Evolutionary conservation across 1,140 invertebrate species (phyloP), one percentile per base, ranked within the genome.

Genomic region (Physella acuta): DNA sequence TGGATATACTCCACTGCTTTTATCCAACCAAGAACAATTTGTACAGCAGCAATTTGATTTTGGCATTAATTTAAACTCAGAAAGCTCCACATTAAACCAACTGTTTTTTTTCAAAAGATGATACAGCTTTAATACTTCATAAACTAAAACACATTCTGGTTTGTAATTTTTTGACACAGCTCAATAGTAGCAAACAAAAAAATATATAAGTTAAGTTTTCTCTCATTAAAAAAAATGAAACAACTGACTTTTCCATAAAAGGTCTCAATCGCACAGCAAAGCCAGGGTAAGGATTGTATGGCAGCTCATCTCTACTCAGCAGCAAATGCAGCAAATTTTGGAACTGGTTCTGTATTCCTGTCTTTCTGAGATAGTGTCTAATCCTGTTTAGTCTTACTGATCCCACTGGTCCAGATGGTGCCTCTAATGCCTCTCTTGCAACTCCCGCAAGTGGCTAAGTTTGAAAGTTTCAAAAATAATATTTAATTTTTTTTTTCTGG

Each of bases 211-310:
- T n/a, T n/a, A 14, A 60, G 33, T 14, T 11, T 31, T 16, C 24
- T 14, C 16, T 33, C 28, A 60, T 14, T 60, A 11, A 5, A 31
- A 14, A 31, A 60, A 36, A 14, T 16, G 16, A 14, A 33, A 24
- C n/a, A 4, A 69, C 75, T 71, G 34, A 81, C 79, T 69, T 76
- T 58, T 81, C 79, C 69, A 72, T 72, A 59, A 68, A 70, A 33
- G 75, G 75, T 61, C 78, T 69, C 14, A 79, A 68, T 52, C 76
- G 66, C 5, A 67, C 28, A 17, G 76, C 75, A 69, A 79, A 74
- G 0, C 76, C 77, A 31, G 78, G 75, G 37, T 79, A 81, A 36
- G 79, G 79, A 49, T 81, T 81, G 52, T 79, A 81, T 1, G 79
- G 79, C 11, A 81, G 63, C 30, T 73, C 71, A 37, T 68, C 60